Percentiles rank a stretch among this genome's conserved stretches.
These are phyloP conservation scores for Zoanthus gigantus DNA, from an alignment of 92 coral and sea anemone species.

Conservation along the genomic window DNA sequence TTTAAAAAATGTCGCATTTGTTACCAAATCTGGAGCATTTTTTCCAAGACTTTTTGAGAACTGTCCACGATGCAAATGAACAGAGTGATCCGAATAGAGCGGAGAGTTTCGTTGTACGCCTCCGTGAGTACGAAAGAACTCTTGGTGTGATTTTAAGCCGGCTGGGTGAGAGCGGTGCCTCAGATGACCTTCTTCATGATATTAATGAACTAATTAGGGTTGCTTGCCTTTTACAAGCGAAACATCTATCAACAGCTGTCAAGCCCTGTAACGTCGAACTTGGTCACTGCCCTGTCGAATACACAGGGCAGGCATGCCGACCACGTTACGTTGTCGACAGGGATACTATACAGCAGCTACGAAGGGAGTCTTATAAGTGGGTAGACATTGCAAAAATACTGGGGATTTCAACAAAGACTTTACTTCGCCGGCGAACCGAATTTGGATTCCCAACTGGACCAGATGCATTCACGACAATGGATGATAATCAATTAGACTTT, in stretches of 20 bases:
- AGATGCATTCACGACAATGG: conserved; percentile 50
- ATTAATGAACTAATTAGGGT: conserved; percentile 2
- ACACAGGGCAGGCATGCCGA: conserved; percentile 58
- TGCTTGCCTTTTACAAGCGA: conserved; percentile 17
- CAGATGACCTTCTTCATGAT: conserved; percentile 10
- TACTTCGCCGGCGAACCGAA: conserved; percentile 27
- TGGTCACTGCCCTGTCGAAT: conserved; percentile 18
- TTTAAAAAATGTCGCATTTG: conserved; percentile 10
- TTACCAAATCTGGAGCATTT: conserved; percentile 28
- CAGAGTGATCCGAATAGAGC: conserved; percentile 18
- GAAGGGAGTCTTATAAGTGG: conserved; percentile 59
- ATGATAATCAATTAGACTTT: conserved; percentile 31
- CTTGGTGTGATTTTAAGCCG: conserved; percentile 36
- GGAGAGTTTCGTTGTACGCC: conserved; percentile 35
- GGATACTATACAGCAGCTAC: conserved; percentile 36
- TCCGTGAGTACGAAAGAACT: conserved; percentile 31
- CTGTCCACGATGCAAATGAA: background rate
- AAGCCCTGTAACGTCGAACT: too few species aligned
- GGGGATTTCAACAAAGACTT: conserved; percentile 36
- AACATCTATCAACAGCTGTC: background rate
- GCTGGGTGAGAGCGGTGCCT: background rate
- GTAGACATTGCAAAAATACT: conserved; percentile 53
- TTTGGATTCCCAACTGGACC: conserved; percentile 36
- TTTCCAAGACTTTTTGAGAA: conserved; percentile 11
- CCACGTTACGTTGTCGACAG: conserved; percentile 51